phyloP scores from a whole-genome alignment of 2,888 invertebrate genomes.

The Eupithecia tripunctaria region DNA sequence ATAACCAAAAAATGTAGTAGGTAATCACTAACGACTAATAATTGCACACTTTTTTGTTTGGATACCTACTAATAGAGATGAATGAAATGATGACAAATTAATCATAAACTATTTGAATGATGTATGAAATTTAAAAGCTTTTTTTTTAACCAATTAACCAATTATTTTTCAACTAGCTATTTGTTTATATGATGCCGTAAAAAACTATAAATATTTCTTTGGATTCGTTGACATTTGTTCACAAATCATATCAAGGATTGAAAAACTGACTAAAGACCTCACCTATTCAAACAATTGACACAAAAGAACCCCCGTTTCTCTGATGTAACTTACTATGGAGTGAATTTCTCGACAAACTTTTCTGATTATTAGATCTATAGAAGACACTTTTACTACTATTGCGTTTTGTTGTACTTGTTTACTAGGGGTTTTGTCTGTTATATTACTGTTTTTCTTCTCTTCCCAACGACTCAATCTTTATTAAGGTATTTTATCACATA shows the following conservation, averaged over 20 bases:
- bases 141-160: too few species aligned
- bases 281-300: neutral
- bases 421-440: slow-evolving; percentile 2
- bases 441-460: neutral
- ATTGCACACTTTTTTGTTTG: too few species aligned
- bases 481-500: neutral
- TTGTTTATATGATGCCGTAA: neutral
- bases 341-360: neutral
- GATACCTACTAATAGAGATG: too few species aligned
- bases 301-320: neutral
- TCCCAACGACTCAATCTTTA: neutral
- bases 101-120: neutral
- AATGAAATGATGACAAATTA: too few species aligned
- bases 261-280: neutral
- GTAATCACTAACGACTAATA: too few species aligned
- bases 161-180: too few species aligned
- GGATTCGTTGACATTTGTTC: neutral
- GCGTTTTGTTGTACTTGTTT: slow-evolving; percentile 4
- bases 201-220: neutral
- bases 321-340: neutral
- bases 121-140: too few species aligned
- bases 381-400: neutral
- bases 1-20: too few species aligned
- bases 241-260: neutral
- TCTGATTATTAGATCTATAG: neutral